phyloP scores from a whole-genome alignment of 2,888 invertebrate genomes.

The Galerucella calmariensis region DNA sequence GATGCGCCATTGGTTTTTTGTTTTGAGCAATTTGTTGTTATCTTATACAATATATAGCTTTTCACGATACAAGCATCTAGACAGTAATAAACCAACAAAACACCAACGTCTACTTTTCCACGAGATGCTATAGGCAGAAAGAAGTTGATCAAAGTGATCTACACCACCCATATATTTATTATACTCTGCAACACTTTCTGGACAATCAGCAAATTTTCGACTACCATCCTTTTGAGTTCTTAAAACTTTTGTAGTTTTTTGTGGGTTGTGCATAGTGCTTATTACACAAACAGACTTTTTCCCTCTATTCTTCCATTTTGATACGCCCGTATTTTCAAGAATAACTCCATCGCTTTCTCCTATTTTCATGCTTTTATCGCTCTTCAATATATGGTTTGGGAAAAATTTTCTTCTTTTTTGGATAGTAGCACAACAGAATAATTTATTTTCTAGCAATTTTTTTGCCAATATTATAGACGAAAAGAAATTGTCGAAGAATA shows the following conservation, averaged over 20 bases:
- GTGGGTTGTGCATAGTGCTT: constrained; percentile 17
- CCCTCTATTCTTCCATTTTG: neutral
- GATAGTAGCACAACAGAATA: neutral
- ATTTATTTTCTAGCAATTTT: constrained; percentile 12
- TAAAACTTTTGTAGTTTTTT: neutral
- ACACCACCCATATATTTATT: too few species aligned
- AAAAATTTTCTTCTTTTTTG: neutral
- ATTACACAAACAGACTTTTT: constrained; percentile 12
- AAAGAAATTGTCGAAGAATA: constrained; percentile 20
- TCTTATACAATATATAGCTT: constrained; percentile 9
- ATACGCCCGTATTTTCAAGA: neutral
- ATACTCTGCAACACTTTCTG: constrained; percentile 3
- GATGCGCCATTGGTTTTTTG: neutral
- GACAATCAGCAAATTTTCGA: neutral
- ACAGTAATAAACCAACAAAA: constrained; percentile 19
- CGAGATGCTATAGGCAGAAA: constrained; percentile 9
- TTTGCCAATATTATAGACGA: constrained; percentile 10
- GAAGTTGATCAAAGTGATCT: constrained; percentile 18
- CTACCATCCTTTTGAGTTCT: constrained; percentile 13
- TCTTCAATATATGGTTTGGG: neutral
- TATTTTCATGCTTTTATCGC: neutral
- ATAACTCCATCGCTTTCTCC: neutral
- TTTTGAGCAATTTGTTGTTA: neutral
- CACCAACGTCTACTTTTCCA: constrained; percentile 18
- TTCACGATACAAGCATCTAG: constrained; percentile 19